Conservation (phyloP, 1,140 invertebrate genomes). For the Ericerus pela region DNA sequence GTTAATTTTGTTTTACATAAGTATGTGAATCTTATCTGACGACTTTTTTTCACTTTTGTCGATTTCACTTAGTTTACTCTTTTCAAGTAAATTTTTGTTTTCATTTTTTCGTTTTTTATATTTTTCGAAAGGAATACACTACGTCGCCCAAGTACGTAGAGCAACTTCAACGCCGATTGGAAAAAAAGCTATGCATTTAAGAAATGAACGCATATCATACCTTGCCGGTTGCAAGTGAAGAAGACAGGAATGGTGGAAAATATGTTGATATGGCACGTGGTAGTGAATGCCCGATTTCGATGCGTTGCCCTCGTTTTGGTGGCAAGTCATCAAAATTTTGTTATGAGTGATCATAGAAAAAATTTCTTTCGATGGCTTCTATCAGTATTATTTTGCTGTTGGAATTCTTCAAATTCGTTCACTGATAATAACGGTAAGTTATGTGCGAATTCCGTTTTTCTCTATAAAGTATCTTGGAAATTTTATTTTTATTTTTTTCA, state of each 20-base stretch:
- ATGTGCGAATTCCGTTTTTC: too few relatives aligned
- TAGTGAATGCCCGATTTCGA: slow-evolving; percentile 9
- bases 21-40: too few relatives aligned
- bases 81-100: too few relatives aligned
- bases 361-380: slow-evolving; percentile 10
- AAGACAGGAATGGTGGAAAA: slow-evolving; percentile 11
- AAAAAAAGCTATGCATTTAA: not conserved
- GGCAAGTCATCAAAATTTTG: slow-evolving; percentile 12
- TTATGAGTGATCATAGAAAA: slow-evolving; percentile 12
- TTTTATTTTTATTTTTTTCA: too few relatives aligned
- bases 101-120: too few relatives aligned
- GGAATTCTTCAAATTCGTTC: slow-evolving; percentile 9
- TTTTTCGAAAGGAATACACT: too few relatives aligned
- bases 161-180: too few relatives aligned
- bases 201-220: not conserved
- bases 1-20: too few relatives aligned
- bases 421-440: slow-evolving; percentile 5
- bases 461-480: too few relatives aligned
- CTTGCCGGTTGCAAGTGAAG: slow-evolving; percentile 1
- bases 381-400: slow-evolving; percentile 11
- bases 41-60: too few relatives aligned
- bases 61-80: too few relatives aligned
- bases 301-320: slow-evolving; percentile 8
- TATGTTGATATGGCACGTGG: slow-evolving; percentile 11
- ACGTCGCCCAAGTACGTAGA: too few relatives aligned